A percentile compares a stretch with the other conserved stretches of the same genome.
Evolutionary conservation across 1,140 invertebrate species (phyloP).

Genomic region (Paramacrobiotus metropolitanus): DNA sequence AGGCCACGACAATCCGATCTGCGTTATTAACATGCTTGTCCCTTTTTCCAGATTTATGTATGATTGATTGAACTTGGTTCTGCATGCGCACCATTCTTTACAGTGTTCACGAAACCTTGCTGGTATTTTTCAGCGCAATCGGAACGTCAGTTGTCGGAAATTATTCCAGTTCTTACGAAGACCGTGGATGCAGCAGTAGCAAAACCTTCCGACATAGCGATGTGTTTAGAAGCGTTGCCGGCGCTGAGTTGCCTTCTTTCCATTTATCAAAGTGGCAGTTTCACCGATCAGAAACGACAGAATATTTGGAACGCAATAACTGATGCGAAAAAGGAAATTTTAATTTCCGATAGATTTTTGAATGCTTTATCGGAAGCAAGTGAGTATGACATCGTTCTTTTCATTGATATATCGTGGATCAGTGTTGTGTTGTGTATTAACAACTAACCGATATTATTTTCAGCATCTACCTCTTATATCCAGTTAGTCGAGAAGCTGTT

Average conservation of each 20-base stretch:
- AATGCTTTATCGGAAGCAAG: conserved; percentile 39
- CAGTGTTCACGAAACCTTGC: too few species aligned
- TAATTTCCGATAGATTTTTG: conserved; percentile 50
- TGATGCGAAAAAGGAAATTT: neutral
- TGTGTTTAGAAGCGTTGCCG: neutral
- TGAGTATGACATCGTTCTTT: conserved; percentile 10
- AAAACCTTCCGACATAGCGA: conserved; percentile 29
- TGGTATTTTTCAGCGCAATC: conserved; percentile 28
- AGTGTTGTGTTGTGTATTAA: too few species aligned
- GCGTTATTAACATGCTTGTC: conserved; percentile 41
- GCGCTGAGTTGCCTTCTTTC: neutral
- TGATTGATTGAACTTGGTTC: too few species aligned
- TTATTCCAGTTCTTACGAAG: conserved; percentile 36
- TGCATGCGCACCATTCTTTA: too few species aligned
- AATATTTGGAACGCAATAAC: neutral
- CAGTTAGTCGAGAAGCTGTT: conserved; percentile 39
- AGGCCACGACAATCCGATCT: conserved; percentile 47
- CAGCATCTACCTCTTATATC: too few species aligned
- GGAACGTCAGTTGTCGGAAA: conserved; percentile 24
- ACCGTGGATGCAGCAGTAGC: conserved; percentile 41
- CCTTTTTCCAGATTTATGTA: too few species aligned
- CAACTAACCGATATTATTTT: too few species aligned
- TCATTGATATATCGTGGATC: conserved; percentile 22
- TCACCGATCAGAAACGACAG: neutral
- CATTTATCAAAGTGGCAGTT: neutral